phyloP scores from a whole-genome alignment of 2,888 invertebrate species.

The Drosophila fulvimacula region DNA sequence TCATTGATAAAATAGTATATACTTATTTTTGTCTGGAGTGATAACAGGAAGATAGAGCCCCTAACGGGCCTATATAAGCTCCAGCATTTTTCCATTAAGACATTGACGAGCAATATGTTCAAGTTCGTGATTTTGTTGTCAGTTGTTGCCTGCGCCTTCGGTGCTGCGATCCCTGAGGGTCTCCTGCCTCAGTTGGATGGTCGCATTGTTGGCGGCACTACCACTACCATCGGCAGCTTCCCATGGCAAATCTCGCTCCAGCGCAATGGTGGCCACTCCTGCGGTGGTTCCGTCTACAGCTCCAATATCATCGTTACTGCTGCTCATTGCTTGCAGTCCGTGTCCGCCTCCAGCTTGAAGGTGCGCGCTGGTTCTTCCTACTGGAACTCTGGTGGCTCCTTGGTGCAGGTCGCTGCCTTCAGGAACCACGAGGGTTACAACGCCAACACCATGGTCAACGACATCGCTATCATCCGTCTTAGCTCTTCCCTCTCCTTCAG shows the following conservation, averaged over 20 bases:
- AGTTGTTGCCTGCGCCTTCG: slow-evolving; percentile 58
- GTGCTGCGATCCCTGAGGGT: slow-evolving; percentile 66
- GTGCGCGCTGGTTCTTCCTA: slow-evolving; percentile 86
- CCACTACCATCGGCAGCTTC: slow-evolving; percentile 64
- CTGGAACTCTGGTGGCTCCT: slow-evolving; percentile 71
- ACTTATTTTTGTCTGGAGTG: slow-evolving; percentile 7
- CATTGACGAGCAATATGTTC: slow-evolving; percentile 9
- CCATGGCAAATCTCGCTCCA: slow-evolving; percentile 77
- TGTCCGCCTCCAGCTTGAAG: slow-evolving; percentile 47
- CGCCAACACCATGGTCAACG: slow-evolving; percentile 85
- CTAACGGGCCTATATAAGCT: slow-evolving; percentile 3
- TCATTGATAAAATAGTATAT: slow-evolving; percentile 6
- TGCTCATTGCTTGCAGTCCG: slow-evolving; percentile 86
- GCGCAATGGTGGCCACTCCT: slow-evolving; percentile 85
- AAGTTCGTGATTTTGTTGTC: slow-evolving; percentile 71
- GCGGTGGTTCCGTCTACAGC: slow-evolving; percentile 86
- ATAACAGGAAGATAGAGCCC: slow-evolving; percentile 7
- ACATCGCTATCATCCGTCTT: slow-evolving; percentile 86
- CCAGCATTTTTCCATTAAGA: neutral
- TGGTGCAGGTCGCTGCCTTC: slow-evolving; percentile 48
- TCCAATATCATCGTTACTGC: slow-evolving; percentile 86
- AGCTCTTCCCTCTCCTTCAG: slow-evolving; percentile 84
- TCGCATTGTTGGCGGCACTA: slow-evolving; percentile 77
- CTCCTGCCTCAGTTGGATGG: slow-evolving; percentile 73
- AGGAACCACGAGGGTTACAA: slow-evolving; percentile 85